A percentile compares a stretch with the other conserved stretches of the same genome.
phyloP scores from a whole-genome alignment of 2,113 vertebrate species.

The Candoia aspera region DNA sequence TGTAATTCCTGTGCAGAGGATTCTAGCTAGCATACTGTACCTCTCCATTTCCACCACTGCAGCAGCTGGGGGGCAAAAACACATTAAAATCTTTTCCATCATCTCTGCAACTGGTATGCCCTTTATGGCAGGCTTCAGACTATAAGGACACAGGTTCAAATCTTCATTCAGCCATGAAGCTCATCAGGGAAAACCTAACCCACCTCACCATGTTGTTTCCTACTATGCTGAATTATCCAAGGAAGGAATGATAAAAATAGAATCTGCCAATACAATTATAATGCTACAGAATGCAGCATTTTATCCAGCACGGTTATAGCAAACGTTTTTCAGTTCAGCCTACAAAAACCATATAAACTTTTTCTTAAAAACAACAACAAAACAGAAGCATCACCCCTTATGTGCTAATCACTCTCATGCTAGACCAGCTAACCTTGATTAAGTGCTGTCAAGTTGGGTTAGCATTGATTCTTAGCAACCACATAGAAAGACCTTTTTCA shows the following conservation, averaged over 20 bases:
- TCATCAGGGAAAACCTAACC: too few relatives aligned
- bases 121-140: neutral
- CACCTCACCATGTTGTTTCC: neutral
- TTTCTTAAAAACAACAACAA: neutral
- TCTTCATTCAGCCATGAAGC: too few relatives aligned
- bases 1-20: neutral
- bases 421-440: neutral
- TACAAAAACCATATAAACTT: neutral
- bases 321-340: neutral
- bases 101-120: neutral
- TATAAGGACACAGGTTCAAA: neutral
- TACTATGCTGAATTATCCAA: neutral
- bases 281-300: neutral
- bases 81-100: neutral
- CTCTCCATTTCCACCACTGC: neutral
- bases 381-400: neutral
- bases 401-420: neutral
- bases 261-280: neutral
- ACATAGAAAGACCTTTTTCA: neutral
- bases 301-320: neutral
- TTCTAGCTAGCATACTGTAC: neutral
- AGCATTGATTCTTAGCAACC: neutral
- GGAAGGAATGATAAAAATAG: neutral
- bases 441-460: neutral
- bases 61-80: neutral